Percentiles rank a stretch among this genome's conserved stretches.
phyloP scores from a whole-genome alignment of 1,140 invertebrate species.

The Leptinotarsa texana region DNA sequence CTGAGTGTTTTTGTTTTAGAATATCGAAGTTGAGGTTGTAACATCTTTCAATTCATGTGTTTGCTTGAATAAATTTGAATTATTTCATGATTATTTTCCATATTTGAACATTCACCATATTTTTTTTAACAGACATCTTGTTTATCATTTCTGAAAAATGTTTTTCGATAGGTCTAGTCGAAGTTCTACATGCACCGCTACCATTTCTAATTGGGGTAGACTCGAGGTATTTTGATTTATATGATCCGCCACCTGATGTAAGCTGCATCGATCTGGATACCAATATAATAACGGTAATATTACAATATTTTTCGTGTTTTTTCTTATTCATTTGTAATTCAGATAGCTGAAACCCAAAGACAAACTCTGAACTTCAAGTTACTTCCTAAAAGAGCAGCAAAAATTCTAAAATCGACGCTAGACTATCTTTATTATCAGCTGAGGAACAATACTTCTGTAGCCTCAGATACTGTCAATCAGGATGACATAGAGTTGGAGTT shows the following conservation, averaged over 20 bases:
- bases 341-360: constrained; percentile 87
- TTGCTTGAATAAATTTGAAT: too few species aligned
- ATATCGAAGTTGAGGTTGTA: too few species aligned
- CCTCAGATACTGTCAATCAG: constrained; percentile 37
- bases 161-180: constrained; percentile 64
- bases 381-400: constrained; percentile 85
- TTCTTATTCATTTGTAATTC: neutral
- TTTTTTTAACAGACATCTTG: too few species aligned
- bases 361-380: constrained; percentile 77
- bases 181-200: constrained; percentile 92
- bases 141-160: too few species aligned
- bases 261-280: constrained; percentile 98
- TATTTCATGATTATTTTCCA: neutral
- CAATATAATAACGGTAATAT: constrained; percentile 80
- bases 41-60: too few species aligned
- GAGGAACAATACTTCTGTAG: constrained; percentile 35
- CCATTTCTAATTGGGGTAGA: constrained; percentile 97
- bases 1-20: too few species aligned
- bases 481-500: constrained; percentile 72
- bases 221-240: constrained; percentile 96
- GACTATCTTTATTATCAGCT: constrained; percentile 62
- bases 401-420: constrained; percentile 74
- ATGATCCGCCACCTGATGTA: constrained; percentile 94
- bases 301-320: neutral
- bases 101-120: neutral